A percentile compares a stretch with the other conserved stretches of the same genome.
Evolutionary conservation across 2,888 invertebrate species (phyloP).

Genomic region (Hartigia nigra): DNA sequence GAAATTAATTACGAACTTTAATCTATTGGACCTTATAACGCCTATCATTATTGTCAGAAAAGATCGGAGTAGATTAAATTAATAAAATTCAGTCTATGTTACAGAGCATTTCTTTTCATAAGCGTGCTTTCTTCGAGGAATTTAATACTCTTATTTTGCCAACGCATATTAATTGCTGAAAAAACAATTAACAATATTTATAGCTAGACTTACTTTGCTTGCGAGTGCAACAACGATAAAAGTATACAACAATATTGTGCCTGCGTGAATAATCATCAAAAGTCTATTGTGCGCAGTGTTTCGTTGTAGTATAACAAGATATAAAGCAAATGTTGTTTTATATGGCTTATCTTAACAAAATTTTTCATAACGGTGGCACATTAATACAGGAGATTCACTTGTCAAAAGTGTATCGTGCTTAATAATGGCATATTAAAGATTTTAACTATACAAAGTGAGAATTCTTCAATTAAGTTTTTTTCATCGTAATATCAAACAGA

Average conservation of each 20-base stretch:
- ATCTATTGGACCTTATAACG: neutral
- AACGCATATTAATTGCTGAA: neutral
- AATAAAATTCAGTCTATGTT: neutral
- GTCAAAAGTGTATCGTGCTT: neutral
- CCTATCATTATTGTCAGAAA: neutral
- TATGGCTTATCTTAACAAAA: neutral
- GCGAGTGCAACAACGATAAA: neutral
- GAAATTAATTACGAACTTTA: neutral
- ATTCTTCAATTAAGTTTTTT: neutral
- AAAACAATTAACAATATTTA: neutral
- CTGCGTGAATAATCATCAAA: neutral
- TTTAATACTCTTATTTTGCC: neutral
- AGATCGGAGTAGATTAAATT: neutral
- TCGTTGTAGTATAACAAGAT: neutral
- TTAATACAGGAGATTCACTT: neutral
- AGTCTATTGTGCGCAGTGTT: neutral
- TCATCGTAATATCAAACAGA: constrained; percentile 49
- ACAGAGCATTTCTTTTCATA: neutral
- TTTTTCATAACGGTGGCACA: neutral
- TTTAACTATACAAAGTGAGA: neutral
- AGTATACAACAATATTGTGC: neutral
- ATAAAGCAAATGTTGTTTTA: neutral
- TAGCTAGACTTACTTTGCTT: neutral
- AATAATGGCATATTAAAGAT: neutral
- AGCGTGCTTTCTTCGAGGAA: neutral